Evolutionary conservation across 2,113 vertebrate species (phyloP), one percentile per base, ranked within the genome.

Genomic region (Ranitomeya variabilis): DNA sequence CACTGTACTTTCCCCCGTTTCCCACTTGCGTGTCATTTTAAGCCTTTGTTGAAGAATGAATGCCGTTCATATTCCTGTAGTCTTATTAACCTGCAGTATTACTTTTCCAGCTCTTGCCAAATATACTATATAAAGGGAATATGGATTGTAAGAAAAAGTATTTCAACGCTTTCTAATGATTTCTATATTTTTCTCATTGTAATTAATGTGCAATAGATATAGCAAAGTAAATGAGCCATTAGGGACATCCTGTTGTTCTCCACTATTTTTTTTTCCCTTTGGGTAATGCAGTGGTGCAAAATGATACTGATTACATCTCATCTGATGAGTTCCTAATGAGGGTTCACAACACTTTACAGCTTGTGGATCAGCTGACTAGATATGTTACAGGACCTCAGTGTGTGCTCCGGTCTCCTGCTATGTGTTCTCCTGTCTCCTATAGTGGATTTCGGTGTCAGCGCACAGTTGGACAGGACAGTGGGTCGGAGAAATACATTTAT

Each of bases 371-470:
- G 55, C 80, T 88, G 55, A 83, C 67, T 62, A 51, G 18, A 31
- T 60, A 66, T 87, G 18, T 67, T 80, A 54, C 16, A 80, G 45
- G 55, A 67, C 26, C 6, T 62, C 37, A 82, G 45, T 87, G 87
- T 90, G 31, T 85, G 90, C 71, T 92, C 89, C 23, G 77, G 91
- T 76, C 90, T 76, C 87, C 16, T 87, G 0, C 37, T 74, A 59
- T 87, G 87, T 90, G 31, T 85, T 90, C 71, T 92, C 89, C 23
- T 83, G 91, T 76, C 90, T 76, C 86, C 16, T 87, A 0, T 4
- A 99, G 98, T 99, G 90, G 98, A 99, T 94, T 99, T 99, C 0
- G 98, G 98, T 67, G 98, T 99, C 88, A 99, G 98, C 0, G 98
- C 98, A 90, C 98, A 99, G 94, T 94, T 99, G 91, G 98, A 99